Percentiles rank a stretch among this genome's conserved stretches.
phyloP scores from a whole-genome alignment of 1,140 invertebrate genomes.

The Drosophila sp. region DNA sequence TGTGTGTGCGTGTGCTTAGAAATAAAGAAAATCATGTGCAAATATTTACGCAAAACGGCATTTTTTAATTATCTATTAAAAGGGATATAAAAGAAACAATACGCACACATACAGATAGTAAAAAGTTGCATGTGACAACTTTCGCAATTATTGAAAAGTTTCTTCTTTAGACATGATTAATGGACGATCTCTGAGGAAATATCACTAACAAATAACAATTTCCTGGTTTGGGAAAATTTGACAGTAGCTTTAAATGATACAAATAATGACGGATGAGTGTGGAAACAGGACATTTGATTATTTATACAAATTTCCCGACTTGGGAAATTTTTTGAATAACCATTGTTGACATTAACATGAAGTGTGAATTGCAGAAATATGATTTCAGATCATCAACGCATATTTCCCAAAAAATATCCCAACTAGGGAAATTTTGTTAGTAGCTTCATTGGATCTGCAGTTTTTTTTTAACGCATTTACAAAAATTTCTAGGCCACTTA shows the following conservation, averaged over 20 bases:
- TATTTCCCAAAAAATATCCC: too few relatives aligned
- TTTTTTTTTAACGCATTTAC: too few relatives aligned
- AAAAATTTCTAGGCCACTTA: background rate
- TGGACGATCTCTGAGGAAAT: constrained; percentile 14
- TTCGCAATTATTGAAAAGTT: constrained; percentile 51
- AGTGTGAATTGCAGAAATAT: too few relatives aligned
- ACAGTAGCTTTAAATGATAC: background rate
- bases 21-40: constrained; percentile 42
- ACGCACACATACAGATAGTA: constrained; percentile 18
- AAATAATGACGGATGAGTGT: background rate
- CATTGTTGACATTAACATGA: background rate
- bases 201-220: constrained; percentile 16
- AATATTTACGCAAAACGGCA: constrained; percentile 51
- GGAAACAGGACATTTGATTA: background rate
- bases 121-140: constrained; percentile 64
- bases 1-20: constrained; percentile 18
- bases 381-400: too few relatives aligned
- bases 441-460: background rate
- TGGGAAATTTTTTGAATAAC: background rate
- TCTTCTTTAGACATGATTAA: constrained; percentile 33
- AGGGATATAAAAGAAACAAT: constrained; percentile 20
- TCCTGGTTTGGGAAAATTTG: constrained; percentile 10
- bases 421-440: too few relatives aligned
- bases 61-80: constrained; percentile 55
- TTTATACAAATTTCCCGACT: background rate